A percentile compares a stretch with the other conserved stretches of the same genome.
Conservation (phyloP, 1,140 invertebrate species). For the Diorhabda elongata region DNA sequence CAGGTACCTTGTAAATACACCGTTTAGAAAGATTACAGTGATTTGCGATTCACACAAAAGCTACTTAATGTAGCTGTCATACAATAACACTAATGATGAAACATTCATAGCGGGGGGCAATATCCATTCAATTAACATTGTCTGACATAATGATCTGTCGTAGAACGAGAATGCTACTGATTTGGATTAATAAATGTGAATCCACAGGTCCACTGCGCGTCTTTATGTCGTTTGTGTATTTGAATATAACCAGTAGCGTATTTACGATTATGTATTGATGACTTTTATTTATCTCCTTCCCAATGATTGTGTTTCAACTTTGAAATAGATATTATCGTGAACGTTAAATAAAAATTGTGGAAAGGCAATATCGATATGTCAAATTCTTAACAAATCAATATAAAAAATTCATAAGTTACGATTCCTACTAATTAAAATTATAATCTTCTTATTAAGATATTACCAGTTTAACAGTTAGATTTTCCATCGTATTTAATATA, state of each 20-base stretch:
- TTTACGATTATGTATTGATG: too few relatives aligned
- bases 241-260: not conserved
- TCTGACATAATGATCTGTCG: conserved; percentile 26
- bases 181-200: conserved; percentile 20
- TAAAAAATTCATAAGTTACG: too few relatives aligned
- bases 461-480: too few relatives aligned
- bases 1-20: not conserved
- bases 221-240: not conserved
- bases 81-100: conserved; percentile 28
- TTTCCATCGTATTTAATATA: too few relatives aligned
- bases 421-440: too few relatives aligned
- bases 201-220: conserved; percentile 26
- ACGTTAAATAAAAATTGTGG: too few relatives aligned
- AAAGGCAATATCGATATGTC: too few relatives aligned
- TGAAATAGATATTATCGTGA: too few relatives aligned
- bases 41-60: conserved; percentile 23
- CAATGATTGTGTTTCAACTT: too few relatives aligned
- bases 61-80: conserved; percentile 31
- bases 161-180: conserved; percentile 12
- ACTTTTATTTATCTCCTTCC: too few relatives aligned
- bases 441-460: too few relatives aligned
- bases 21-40: conserved; percentile 2
- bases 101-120: conserved; percentile 24
- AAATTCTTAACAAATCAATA: too few relatives aligned
- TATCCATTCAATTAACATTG: conserved; percentile 29